Percentiles rank a stretch among this genome's conserved stretches.
phyloP scores from a whole-genome alignment of 2,888 invertebrate genomes.

The Microplitis deprimator region DNA sequence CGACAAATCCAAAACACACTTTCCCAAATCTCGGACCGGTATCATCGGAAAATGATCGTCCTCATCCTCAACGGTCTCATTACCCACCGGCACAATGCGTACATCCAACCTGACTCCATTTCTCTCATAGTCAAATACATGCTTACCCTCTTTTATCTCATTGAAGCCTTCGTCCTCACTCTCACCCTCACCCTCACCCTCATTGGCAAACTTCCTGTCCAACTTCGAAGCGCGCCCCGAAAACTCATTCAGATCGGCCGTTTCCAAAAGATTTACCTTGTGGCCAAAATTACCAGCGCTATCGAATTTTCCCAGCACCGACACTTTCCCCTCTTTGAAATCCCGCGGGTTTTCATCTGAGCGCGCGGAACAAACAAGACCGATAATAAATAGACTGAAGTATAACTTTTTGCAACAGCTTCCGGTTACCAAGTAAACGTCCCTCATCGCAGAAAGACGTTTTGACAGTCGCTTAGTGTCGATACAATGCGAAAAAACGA shows the following conservation, averaged over 20 bases:
- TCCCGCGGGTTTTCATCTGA: not conserved
- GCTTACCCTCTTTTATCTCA: slow-evolving; percentile 45
- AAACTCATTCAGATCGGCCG: too few relatives aligned
- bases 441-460: not conserved
- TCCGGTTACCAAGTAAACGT: not conserved
- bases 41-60: slow-evolving; percentile 73
- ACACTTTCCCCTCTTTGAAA: too few relatives aligned
- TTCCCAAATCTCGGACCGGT: slow-evolving; percentile 71
- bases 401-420: not conserved
- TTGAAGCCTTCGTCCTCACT: slow-evolving; percentile 34
- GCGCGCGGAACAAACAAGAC: not conserved
- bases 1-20: slow-evolving; percentile 75
- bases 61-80: slow-evolving; percentile 47
- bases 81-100: slow-evolving; percentile 57
- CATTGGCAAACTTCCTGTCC: not conserved
- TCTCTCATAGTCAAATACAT: slow-evolving; percentile 60
- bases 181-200: slow-evolving; percentile 50
- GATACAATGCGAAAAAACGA: slow-evolving; percentile 23
- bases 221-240: too few relatives aligned
- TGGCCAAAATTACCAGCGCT: too few relatives aligned
- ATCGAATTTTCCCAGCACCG: too few relatives aligned
- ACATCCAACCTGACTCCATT: slow-evolving; percentile 64
- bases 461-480: not conserved
- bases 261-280: too few relatives aligned
- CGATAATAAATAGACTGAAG: not conserved